Evolutionary conservation across 2,888 invertebrate species (phyloP), one percentile per base, ranked within the genome.

Genomic region (Leptarthrus brevirostris): DNA sequence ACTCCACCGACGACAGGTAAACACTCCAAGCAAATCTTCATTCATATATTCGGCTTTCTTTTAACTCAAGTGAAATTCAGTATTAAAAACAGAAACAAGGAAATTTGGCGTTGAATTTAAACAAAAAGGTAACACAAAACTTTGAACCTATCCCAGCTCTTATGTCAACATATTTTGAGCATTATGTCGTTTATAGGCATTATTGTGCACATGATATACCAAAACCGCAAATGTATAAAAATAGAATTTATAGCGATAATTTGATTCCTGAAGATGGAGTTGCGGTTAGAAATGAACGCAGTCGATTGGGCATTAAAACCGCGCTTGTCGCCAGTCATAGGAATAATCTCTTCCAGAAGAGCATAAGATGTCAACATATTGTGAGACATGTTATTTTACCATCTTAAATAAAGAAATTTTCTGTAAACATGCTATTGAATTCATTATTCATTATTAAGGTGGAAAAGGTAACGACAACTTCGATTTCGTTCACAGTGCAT

Each of bases 291-390:
- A 66, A 66, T 49, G 66, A 66, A 66, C 66, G 66, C 66, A 66
- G 66, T 47, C 66, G 66, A 66, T 66, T 66, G 66, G 49, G 66
- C 66, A 66, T 66, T 47, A 66, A 66, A 66, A 30, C 66, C 66
- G 30, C 66, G 49, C 24, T 66, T 49, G 66, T 66, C 18, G 30
- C 44, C 24, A 49, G 16, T 24, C 26, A 61, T 16, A 61, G 61
- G 30, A 61, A 22, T 61, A 40, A 61, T 61, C 61, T 61, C 61
- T 22, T 20, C 30, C 14, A 61, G 61, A 2, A 16, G 3, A 61
- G 20, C 61, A 61, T 61, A 40, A 61, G 36, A 61, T 61, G 61
- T 34, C 61, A 61, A 40, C 30, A 61, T 61, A 36, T 61, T 61
- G 40, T 61, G n/a, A 61, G 40, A 61, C 8, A 30, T n/a, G n/a